Conservation (phyloP, 1,140 invertebrate genomes). For the Drosophila equinoxialis region DNA sequence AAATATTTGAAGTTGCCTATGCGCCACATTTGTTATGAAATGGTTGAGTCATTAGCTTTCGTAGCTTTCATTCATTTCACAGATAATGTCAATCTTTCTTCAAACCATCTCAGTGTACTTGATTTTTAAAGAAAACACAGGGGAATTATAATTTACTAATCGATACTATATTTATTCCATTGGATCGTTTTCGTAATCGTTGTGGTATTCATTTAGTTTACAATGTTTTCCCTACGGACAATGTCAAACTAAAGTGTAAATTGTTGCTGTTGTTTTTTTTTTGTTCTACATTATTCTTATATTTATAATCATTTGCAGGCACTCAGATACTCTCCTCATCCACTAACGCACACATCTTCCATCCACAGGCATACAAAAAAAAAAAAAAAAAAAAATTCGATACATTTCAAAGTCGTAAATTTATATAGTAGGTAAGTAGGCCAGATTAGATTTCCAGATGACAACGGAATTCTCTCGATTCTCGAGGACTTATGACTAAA, state of each 20-base stretch:
- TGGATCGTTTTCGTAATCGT: conserved; percentile 71
- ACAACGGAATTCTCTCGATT: conserved; percentile 62
- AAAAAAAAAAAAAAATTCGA: conserved; percentile 2
- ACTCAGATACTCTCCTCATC: conserved; percentile 32
- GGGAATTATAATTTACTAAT: conserved; percentile 69
- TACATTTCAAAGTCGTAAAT: conserved; percentile 6
- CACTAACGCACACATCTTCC: background rate
- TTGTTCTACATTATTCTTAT: conserved; percentile 3
- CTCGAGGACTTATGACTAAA: conserved; percentile 44
- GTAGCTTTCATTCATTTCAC: too few species aligned
- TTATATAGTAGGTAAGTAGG: conserved; percentile 11
- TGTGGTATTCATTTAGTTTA: conserved; percentile 58
- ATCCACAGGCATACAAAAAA: conserved; percentile 15
- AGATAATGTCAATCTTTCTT: too few species aligned
- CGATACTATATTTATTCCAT: conserved; percentile 64
- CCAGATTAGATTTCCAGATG: conserved; percentile 41
- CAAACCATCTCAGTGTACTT: too few species aligned
- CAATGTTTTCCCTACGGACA: conserved; percentile 35
- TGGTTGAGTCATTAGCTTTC: too few species aligned
- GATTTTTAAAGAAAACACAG: too few species aligned
- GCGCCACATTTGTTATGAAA: too few species aligned
- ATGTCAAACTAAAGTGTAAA: conserved; percentile 46
- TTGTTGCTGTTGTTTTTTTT: background rate
- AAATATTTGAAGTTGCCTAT: too few species aligned
- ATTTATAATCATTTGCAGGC: conserved; percentile 34